Base-by-base conservation (phyloP, 2,888 invertebrate species). In the Melangyna quadrimaculata region DNA sequence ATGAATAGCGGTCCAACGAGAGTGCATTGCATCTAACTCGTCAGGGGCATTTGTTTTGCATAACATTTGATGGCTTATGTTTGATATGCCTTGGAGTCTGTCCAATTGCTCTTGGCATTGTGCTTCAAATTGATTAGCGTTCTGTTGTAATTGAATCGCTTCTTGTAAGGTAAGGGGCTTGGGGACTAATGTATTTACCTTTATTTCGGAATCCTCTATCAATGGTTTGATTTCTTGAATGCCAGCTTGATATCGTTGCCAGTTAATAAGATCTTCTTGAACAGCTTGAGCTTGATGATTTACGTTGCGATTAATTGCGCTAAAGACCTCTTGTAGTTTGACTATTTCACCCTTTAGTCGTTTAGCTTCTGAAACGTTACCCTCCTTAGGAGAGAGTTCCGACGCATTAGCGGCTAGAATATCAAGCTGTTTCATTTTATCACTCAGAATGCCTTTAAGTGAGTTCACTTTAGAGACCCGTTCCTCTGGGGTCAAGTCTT, bases 201-300 rank as follows among this genome's bases (percentile, higher is more conserved):
- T 96, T n/a, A 95, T 92, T 93, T 98, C 98, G 19, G 97, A 96
- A 90, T 96, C 94, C 90, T 97, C 96, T 74, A 98, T 94, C 96
- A 98, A 97, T 0, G 98, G 97, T 90, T 96, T 96, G 67, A 98
- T 94, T 91, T 96, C 95, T 80, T 95, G 94, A 35, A 97, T 94
- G 73, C 95, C 95, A 55, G 94, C 94, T 92, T 97, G 96, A 91
- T 97, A 97, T 89, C 95, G 95, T 90, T 97, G 95, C 96, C 97
- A 98, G 87, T 96, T 96, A 43, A 95, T 94, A 59, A 98, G 93
- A 90, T 98, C 97, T 89, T 95, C 95, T 87, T 95, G 94, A 0
- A 97, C 95, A 3, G 95, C 94, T 88, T 95, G 94, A 12, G 95
- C 95, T 90, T 97, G 96, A 87, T 95, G 94, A 90, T 95, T 95